These are phyloP conservation scores for Bufotes viridis DNA, from an alignment of 2,797 vertebrate genomes.

Conservation along the genomic window DNA sequence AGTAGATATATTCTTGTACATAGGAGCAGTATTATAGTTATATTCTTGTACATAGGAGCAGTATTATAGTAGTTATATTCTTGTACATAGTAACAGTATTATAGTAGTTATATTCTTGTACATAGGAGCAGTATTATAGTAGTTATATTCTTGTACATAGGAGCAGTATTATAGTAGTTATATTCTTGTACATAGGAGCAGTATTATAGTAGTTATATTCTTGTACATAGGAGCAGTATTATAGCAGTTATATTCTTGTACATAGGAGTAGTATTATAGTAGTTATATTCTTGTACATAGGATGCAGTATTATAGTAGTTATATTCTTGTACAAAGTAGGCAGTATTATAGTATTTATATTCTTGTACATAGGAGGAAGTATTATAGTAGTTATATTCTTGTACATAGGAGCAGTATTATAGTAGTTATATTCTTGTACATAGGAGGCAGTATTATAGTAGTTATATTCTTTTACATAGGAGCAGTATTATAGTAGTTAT, in stretches of 20 bases:
- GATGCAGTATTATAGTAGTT: no score
- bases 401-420: no score
- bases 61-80: slow-evolving; percentile 3
- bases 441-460: no score
- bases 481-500: no score
- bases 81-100: neutral
- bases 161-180: slow-evolving; percentile 10
- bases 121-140: neutral
- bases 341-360: no score
- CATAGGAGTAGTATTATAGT: no score
- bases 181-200: neutral
- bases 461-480: no score
- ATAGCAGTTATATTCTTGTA: no score
- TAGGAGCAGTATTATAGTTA: slow-evolving; percentile 3
- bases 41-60: neutral
- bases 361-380: neutral
- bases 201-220: slow-evolving; percentile 13
- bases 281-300: no score
- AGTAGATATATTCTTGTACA: neutral
- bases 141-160: slow-evolving; percentile 9
- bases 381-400: neutral
- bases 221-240: slow-evolving; percentile 3
- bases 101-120: slow-evolving; percentile 6
- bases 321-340: no score
- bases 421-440: no score